These are phyloP conservation scores for Metellina segmentata DNA, from an alignment of 2,888 invertebrate species.

Conservation along the genomic window DNA sequence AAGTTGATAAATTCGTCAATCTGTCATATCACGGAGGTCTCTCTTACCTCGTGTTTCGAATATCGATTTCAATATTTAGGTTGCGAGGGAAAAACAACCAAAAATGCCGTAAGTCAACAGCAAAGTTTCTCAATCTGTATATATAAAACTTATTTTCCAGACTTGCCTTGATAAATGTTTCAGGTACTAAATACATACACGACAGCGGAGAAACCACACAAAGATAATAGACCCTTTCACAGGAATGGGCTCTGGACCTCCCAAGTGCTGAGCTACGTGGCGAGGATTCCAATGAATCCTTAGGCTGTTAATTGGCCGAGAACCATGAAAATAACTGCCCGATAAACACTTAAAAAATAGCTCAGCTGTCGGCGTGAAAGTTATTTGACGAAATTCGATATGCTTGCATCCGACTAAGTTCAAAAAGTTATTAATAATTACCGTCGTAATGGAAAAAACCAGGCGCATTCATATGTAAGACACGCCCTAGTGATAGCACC, in stretches of 20 bases:
- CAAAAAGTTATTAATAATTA: neutral
- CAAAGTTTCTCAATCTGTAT: neutral
- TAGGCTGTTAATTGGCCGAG: neutral
- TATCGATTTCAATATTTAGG: neutral
- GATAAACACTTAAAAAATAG: neutral
- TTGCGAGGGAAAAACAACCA: neutral
- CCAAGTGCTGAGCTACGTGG: neutral
- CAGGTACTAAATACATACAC: neutral
- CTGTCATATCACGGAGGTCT: neutral
- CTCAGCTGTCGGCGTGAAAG: conserved; percentile 1
- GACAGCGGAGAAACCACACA: neutral
- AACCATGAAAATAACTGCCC: neutral
- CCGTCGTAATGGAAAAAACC: neutral
- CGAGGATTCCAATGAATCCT: neutral
- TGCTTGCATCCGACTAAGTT: neutral
- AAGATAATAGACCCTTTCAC: neutral
- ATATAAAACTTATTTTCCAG: neutral
- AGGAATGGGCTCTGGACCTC: neutral
- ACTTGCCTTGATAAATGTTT: neutral
- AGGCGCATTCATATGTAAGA: neutral
- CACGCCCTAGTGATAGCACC: neutral
- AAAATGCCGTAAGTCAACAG: neutral
- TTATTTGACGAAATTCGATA: neutral
- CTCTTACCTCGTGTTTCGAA: neutral
- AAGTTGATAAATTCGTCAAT: neutral